Evolutionary conservation across 2,113 vertebrate genomes (phyloP).

Genomic region (Helogale parvula): DNA sequence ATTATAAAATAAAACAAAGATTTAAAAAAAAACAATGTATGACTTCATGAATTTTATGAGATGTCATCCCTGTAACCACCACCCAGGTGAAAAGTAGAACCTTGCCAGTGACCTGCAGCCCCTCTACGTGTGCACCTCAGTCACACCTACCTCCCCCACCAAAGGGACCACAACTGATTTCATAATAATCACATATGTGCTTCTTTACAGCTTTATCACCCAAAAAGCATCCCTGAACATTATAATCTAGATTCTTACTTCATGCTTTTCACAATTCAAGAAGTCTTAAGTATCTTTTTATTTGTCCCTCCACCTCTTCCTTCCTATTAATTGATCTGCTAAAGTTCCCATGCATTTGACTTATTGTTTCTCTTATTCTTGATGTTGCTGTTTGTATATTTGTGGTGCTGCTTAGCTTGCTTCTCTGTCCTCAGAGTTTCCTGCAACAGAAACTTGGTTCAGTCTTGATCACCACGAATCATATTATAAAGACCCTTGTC

Average conservation of each 20-base stretch:
- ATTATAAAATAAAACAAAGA: neutral
- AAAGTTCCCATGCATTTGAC: neutral
- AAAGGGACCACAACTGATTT: neutral
- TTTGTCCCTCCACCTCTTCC: neutral
- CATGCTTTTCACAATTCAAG: neutral
- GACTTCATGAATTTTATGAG: neutral
- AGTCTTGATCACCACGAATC: neutral
- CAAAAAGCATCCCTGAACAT: neutral
- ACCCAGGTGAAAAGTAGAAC: neutral
- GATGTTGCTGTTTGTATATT: neutral
- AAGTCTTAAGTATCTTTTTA: neutral
- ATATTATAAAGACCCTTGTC: neutral
- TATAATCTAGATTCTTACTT: neutral
- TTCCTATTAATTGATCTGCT: neutral
- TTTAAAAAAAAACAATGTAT: neutral
- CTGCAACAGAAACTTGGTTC: neutral
- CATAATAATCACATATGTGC: neutral
- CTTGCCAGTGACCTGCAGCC: neutral
- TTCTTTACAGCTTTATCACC: neutral
- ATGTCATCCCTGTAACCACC: neutral
- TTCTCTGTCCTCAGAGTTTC: neutral
- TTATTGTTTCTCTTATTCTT: neutral
- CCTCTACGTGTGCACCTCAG: neutral
- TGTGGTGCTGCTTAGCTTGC: neutral
- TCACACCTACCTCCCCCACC: neutral